Evolutionary conservation across 2,113 vertebrate species (phyloP).

Genomic region (Grallaria varia): DNA sequence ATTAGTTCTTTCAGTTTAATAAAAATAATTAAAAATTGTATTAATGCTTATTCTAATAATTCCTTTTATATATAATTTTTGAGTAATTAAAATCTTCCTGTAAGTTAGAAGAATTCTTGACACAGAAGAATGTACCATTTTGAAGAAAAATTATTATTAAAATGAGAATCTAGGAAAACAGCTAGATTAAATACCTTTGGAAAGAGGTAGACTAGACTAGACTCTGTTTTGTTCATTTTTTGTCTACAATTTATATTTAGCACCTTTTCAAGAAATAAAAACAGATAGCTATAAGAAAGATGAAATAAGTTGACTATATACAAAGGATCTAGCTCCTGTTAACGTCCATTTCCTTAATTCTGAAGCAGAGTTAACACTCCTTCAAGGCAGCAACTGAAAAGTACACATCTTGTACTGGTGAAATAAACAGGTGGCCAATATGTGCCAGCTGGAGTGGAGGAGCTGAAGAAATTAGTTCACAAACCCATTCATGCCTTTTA

Average conservation of each 20-base stretch:
- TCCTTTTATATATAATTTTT: not conserved
- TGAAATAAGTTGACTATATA: not conserved
- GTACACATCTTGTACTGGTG: not conserved
- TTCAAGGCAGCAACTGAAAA: not conserved
- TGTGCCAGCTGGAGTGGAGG: not conserved
- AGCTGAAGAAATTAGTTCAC: not conserved
- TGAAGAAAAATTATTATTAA: not conserved
- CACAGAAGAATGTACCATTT: not conserved
- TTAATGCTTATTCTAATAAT: not conserved
- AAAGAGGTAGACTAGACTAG: not conserved
- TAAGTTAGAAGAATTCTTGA: not conserved
- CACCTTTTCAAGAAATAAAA: not conserved
- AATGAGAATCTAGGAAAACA: not conserved
- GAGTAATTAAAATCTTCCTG: not conserved
- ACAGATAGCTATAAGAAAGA: not conserved
- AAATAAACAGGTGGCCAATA: not conserved
- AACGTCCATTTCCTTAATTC: not conserved
- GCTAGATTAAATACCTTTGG: not conserved
- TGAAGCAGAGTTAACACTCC: not conserved
- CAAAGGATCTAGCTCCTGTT: not conserved
- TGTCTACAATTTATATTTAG: not conserved
- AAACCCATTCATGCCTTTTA: not conserved
- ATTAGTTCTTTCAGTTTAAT: not conserved
- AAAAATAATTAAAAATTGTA: not conserved
- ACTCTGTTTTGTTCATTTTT: not conserved